Percentiles rank a stretch among this genome's conserved stretches.
Evolutionary conservation across 2,888 invertebrate species (phyloP).

Genomic region (Sycophila texana): DNA sequence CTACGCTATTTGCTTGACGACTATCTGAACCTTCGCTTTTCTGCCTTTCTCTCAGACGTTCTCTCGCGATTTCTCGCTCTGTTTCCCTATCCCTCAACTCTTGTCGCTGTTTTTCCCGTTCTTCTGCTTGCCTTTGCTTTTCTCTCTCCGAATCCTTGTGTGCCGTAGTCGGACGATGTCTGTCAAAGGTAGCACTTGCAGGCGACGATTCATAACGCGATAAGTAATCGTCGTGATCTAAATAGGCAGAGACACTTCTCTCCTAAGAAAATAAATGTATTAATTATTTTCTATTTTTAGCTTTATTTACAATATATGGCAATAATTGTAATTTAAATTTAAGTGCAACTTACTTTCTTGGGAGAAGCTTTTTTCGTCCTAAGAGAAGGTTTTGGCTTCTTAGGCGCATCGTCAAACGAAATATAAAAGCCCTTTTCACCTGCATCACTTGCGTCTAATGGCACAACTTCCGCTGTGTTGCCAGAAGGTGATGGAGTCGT

Average conservation of each 20-base stretch:
- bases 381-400: constrained; percentile 91
- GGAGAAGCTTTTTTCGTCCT: constrained; percentile 86
- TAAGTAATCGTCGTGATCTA: constrained; percentile 69
- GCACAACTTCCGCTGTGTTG: constrained; percentile 72
- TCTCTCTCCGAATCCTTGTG: constrained; percentile 74
- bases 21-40: constrained; percentile 64
- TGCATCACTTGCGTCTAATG: constrained; percentile 75
- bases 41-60: constrained; percentile 70
- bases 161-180: constrained; percentile 76
- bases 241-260: constrained; percentile 68
- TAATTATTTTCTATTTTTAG: too few relatives aligned
- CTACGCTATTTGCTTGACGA: constrained; percentile 71
- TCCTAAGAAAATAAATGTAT: constrained; percentile 61
- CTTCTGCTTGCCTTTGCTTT: constrained; percentile 67
- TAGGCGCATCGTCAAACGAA: constrained; percentile 92
- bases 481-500: constrained; percentile 75
- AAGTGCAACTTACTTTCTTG: constrained; percentile 80
- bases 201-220: constrained; percentile 67
- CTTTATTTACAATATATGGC: too few relatives aligned
- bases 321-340: too few relatives aligned
- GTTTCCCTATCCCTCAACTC: constrained; percentile 69
- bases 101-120: constrained; percentile 69
- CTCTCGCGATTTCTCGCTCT: constrained; percentile 74
- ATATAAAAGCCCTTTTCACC: constrained; percentile 93
- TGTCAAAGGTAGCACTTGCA: constrained; percentile 60